Conservation (phyloP, 2,888 invertebrate genomes). For the Synanthedon myopaeformis region DNA sequence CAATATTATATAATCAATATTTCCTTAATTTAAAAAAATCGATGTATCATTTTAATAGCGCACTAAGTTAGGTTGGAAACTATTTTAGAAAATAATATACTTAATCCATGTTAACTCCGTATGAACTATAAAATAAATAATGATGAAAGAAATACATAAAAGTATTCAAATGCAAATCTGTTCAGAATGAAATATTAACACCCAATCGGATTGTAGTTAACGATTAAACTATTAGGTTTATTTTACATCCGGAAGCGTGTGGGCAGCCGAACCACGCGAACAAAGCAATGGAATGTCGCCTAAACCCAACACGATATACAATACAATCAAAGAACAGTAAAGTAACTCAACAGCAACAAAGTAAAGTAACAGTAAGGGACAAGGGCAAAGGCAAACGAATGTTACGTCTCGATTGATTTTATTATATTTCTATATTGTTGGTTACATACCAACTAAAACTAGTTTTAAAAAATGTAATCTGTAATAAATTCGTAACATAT, state of each 20-base stretch:
- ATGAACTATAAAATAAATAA: not conserved
- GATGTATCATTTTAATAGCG: too few species aligned
- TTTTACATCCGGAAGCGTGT: conserved; percentile 55
- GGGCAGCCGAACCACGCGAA: conserved; percentile 37
- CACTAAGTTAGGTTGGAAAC: too few species aligned
- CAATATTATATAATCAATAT: too few species aligned
- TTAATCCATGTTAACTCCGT: too few species aligned
- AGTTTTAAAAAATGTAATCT: too few species aligned
- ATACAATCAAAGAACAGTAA: not conserved
- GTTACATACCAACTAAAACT: too few species aligned
- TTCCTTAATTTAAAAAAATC: too few species aligned
- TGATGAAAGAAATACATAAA: not conserved
- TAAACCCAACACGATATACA: not conserved
- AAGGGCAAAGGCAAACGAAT: not conserved
- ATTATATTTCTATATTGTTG: too few species aligned
- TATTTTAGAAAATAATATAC: too few species aligned
- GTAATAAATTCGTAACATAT: too few species aligned
- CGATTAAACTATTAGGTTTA: conserved; percentile 28
- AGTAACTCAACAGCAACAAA: not conserved
- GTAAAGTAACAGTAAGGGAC: too few species aligned
- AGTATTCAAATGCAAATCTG: conserved; percentile 16
- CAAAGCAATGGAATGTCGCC: conserved; percentile 54
- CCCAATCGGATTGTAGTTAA: conserved; percentile 27
- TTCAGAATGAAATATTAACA: conserved; percentile 20
- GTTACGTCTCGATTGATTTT: too few species aligned